Percentiles rank a stretch among this genome's conserved stretches.
phyloP scores from a whole-genome alignment of 2,797 vertebrate genomes.

The Enoplosus armatus region DNA sequence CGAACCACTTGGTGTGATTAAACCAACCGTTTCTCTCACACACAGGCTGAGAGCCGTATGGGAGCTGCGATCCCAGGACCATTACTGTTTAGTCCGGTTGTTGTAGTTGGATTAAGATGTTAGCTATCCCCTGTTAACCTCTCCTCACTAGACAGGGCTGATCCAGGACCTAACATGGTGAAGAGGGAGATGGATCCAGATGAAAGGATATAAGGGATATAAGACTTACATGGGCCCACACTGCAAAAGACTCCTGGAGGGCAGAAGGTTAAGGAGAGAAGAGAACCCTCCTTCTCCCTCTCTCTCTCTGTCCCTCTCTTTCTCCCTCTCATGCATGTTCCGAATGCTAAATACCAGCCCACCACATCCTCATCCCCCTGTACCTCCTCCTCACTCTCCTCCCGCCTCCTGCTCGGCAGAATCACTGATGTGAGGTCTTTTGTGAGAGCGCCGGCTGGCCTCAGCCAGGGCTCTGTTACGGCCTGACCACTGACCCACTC shows the following conservation, averaged over 20 bases:
- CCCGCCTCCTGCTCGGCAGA: conserved; percentile 67
- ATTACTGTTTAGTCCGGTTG: conserved; percentile 72
- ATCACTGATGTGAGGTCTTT: conserved; percentile 81
- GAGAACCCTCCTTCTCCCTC: conserved; percentile 39
- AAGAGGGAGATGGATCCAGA: conserved; percentile 58
- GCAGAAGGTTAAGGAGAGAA: conserved; percentile 69
- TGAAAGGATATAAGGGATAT: conserved; percentile 62
- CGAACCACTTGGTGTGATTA: conserved; percentile 43
- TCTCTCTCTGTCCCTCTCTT: conserved; percentile 22
- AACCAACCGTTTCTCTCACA: conserved; percentile 48
- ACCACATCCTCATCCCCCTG: conserved; percentile 53
- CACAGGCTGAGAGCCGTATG: conserved; percentile 41
- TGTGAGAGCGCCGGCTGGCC: conserved; percentile 72
- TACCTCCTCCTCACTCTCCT: conserved; percentile 64
- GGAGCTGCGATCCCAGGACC: conserved; percentile 54
- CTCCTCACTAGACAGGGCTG: conserved; percentile 53
- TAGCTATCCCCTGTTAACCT: conserved; percentile 79
- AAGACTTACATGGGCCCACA: conserved; percentile 46
- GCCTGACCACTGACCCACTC: conserved; percentile 85
- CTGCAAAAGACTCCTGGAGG: conserved; percentile 50
- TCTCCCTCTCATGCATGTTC: conserved; percentile 51
- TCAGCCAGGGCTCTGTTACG: conserved; percentile 77
- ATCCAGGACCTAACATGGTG: conserved; percentile 57
- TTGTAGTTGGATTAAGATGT: conserved; percentile 86
- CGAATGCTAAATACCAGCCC: conserved; percentile 68